These are phyloP conservation scores for Hippopotamus amphibius DNA, from an alignment of 2,113 vertebrate genomes.

Conservation along the genomic window DNA sequence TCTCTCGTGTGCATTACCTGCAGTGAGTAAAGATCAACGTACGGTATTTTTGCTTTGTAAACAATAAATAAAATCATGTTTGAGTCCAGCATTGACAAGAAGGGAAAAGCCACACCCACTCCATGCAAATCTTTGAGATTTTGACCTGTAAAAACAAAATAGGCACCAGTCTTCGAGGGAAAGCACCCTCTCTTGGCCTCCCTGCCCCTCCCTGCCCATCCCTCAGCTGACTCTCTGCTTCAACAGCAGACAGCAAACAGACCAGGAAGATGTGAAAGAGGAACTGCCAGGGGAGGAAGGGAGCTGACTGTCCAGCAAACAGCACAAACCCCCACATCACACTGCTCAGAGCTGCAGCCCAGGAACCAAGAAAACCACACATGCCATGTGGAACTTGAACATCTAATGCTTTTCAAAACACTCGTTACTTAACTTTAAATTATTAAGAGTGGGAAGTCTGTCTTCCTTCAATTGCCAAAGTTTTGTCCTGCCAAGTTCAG, in stretches of 20 bases:
- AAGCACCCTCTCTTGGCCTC: not conserved
- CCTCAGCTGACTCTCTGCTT: not conserved
- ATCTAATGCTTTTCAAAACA: not conserved
- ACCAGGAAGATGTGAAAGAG: not conserved
- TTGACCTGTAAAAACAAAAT: not conserved
- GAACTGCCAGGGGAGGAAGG: not conserved
- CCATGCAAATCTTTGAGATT: not conserved
- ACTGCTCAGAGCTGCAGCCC: not conserved
- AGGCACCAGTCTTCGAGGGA: not conserved
- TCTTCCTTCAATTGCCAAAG: not conserved
- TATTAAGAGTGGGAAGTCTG: not conserved
- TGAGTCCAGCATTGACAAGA: not conserved
- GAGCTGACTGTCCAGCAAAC: not conserved
- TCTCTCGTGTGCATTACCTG: constrained; percentile 82
- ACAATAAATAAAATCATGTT: not conserved
- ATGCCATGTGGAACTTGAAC: not conserved
- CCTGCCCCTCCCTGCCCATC: not conserved
- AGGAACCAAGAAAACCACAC: not conserved
- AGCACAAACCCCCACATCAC: rapidly evolving
- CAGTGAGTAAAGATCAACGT: constrained; percentile 42
- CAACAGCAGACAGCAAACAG: not conserved
- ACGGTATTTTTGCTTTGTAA: constrained; percentile 40
- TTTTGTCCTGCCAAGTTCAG: not conserved
- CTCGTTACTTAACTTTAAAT: not conserved
- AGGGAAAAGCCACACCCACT: not conserved